Conservation (phyloP, 2,888 invertebrate genomes). For the Adelognathus sp. region DNA sequence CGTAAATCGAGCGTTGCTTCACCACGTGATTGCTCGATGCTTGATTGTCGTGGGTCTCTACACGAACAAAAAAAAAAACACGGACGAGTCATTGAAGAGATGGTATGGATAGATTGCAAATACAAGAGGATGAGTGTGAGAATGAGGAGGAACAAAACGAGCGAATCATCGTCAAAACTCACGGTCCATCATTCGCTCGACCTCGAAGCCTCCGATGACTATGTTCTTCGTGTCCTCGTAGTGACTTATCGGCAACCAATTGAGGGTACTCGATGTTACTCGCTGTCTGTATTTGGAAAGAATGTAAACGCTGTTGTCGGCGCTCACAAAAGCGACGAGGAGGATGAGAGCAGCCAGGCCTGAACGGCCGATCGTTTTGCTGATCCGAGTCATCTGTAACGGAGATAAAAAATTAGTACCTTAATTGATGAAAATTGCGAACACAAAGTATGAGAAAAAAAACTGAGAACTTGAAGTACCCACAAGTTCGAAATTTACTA, state of each 20-base stretch:
- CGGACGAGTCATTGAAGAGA: neutral
- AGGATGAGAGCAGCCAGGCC: conserved; percentile 14
- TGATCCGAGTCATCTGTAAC: conserved; percentile 48
- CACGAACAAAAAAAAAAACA: conserved; percentile 37
- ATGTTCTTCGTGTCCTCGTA: conserved; percentile 85
- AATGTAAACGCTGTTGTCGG: conserved; percentile 80
- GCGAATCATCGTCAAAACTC: conserved; percentile 37
- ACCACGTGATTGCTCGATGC: conserved; percentile 58
- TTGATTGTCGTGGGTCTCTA: conserved; percentile 63
- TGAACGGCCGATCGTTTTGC: neutral
- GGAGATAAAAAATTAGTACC: neutral
- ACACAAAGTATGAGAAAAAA: too few relatives aligned
- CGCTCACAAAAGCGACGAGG: conserved; percentile 37
- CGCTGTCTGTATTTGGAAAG: conserved; percentile 83
- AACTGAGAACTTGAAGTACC: too few relatives aligned
- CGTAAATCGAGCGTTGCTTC: conserved; percentile 82
- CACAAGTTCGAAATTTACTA: too few relatives aligned
- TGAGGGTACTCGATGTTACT: conserved; percentile 90
- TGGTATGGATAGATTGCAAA: neutral
- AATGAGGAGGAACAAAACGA: neutral
- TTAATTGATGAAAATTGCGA: too few relatives aligned
- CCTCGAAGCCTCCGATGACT: conserved; percentile 83
- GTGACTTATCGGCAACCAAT: conserved; percentile 86
- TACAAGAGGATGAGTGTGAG: neutral
- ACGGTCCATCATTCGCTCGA: conserved; percentile 68